These are phyloP conservation scores for Ooceraea biroi DNA, from an alignment of 1,140 invertebrate species.

Conservation along the genomic window DNA sequence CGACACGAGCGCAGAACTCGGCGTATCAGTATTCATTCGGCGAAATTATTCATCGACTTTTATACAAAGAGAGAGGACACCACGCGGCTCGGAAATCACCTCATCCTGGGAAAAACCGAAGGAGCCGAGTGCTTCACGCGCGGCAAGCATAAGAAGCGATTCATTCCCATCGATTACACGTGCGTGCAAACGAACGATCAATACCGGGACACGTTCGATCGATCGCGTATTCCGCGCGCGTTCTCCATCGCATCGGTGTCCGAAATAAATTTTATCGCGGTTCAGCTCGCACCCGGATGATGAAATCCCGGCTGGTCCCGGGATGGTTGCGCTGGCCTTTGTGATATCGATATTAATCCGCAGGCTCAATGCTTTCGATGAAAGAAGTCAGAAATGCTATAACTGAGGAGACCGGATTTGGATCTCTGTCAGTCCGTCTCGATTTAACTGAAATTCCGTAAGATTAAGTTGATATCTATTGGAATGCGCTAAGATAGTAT, in stretches of 20 bases:
- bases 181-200: background rate
- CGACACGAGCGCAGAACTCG: background rate
- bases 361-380: no score
- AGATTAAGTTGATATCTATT: no score
- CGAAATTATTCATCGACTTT: constrained; percentile 75
- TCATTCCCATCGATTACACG: constrained; percentile 63
- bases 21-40: constrained; percentile 76
- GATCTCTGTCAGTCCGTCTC: no score
- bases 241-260: background rate
- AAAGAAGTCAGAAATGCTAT: no score
- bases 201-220: constrained; percentile 18
- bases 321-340: no score
- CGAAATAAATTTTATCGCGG: constrained; percentile 39
- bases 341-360: background rate
- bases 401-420: no score
- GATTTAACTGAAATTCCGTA: no score
- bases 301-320: background rate
- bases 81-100: constrained; percentile 67
- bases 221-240: constrained; percentile 50
- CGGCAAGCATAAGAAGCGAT: constrained; percentile 55
- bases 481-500: no score
- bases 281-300: background rate
- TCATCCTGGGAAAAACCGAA: constrained; percentile 69
- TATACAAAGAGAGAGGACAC: constrained; percentile 46
- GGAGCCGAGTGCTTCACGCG: constrained; percentile 34